These are phyloP conservation scores for Anastrepha obliqua DNA, from an alignment of 1,140 invertebrate species.

Conservation along the genomic window DNA sequence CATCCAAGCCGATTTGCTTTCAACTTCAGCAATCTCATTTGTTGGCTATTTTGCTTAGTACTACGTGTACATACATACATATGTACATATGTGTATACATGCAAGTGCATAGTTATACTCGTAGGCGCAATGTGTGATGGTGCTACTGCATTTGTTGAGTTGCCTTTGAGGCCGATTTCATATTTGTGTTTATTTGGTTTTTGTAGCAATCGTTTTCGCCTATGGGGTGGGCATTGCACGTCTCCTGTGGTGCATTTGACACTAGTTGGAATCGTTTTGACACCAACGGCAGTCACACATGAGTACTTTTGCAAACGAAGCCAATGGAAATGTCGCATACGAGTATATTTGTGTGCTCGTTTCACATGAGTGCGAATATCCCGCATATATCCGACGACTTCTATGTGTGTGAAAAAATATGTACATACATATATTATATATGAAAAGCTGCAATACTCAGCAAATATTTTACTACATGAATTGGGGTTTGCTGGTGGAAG, in stretches of 20 bases:
- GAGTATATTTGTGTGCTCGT: not conserved
- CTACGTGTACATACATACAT: not conserved
- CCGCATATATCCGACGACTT: not conserved
- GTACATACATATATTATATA: not conserved
- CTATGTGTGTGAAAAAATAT: not conserved
- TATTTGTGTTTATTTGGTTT: too few species aligned
- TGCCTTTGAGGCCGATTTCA: too few species aligned
- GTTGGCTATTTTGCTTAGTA: not conserved
- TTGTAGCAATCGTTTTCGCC: too few species aligned
- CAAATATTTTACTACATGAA: too few species aligned
- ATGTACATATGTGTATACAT: not conserved
- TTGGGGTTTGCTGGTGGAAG: too few species aligned
- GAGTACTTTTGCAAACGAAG: not conserved
- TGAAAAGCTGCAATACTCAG: too few species aligned
- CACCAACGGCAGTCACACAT: not conserved
- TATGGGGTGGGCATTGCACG: not conserved
- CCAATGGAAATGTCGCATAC: not conserved
- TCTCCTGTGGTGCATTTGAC: not conserved
- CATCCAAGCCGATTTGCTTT: not conserved
- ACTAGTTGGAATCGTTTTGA: not conserved
- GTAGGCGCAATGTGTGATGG: not conserved
- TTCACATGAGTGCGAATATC: not conserved
- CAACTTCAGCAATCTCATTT: not conserved
- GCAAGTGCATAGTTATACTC: not conserved
- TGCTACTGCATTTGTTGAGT: too few species aligned